These are phyloP conservation scores for Nemurella pictetii DNA, from an alignment of 2,888 invertebrate species.

Conservation along the genomic window DNA sequence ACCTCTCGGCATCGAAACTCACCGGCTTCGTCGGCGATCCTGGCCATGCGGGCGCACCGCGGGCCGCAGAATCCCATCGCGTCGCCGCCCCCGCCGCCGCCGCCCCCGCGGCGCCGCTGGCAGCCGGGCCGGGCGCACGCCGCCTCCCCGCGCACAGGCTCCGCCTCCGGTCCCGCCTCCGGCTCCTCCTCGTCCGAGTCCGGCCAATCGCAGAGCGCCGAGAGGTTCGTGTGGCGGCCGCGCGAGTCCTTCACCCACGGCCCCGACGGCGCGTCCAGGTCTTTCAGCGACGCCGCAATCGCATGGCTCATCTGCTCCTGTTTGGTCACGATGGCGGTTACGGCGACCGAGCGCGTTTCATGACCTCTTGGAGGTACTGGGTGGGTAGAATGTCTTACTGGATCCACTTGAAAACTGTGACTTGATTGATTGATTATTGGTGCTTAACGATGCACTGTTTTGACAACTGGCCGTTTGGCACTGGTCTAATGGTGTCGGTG, in stretches of 20 bases:
- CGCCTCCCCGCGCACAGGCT: not conserved
- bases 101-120: conserved; percentile 53
- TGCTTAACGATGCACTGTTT: too few relatives aligned
- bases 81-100: conserved; percentile 55
- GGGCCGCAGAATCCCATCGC: conserved; percentile 61
- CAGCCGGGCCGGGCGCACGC: conserved; percentile 53
- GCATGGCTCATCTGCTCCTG: conserved; percentile 54
- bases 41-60: conserved; percentile 50
- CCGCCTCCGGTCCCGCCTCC: conserved; percentile 11
- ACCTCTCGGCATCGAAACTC: conserved; percentile 1
- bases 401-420: too few relatives aligned
- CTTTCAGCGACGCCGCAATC: conserved; percentile 55
- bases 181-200: conserved; percentile 59
- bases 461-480: too few relatives aligned
- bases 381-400: too few relatives aligned
- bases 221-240: conserved; percentile 57
- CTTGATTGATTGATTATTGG: too few relatives aligned
- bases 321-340: too few relatives aligned
- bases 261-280: conserved; percentile 54
- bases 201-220: conserved; percentile 63
- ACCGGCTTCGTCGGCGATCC: conserved; percentile 22
- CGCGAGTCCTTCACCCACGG: conserved; percentile 59
- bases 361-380: too few relatives aligned
- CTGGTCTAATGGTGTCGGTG: too few relatives aligned
- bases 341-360: too few relatives aligned